Evolutionary conservation across 2,888 invertebrate genomes (phyloP).

Genomic region (Gymnoscelis rufifasciata): DNA sequence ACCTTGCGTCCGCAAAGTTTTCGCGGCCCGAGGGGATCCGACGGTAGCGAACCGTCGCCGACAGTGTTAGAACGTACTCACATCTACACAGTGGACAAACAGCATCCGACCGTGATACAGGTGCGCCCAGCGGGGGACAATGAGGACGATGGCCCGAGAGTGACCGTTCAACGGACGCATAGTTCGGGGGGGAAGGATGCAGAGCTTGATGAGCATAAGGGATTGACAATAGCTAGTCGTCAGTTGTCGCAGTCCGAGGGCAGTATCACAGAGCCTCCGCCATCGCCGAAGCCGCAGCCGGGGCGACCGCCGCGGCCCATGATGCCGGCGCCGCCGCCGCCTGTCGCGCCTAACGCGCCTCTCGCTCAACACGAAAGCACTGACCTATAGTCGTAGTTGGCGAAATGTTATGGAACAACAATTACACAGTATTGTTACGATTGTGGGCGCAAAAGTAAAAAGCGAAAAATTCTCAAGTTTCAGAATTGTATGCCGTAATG

Average conservation of each 20-base stretch:
- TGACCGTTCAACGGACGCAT: constrained; percentile 68
- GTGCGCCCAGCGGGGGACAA: constrained; percentile 54
- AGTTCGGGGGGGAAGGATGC: constrained; percentile 68
- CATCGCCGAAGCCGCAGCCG: constrained; percentile 52
- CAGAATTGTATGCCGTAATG: background rate
- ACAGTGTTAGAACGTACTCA: constrained; percentile 83
- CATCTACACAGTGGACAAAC: constrained; percentile 85
- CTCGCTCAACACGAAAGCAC: constrained; percentile 45
- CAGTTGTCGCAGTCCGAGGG: constrained; percentile 80
- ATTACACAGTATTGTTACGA: background rate
- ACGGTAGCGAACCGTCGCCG: constrained; percentile 46
- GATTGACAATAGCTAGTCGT: constrained; percentile 58
- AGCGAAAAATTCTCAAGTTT: no score
- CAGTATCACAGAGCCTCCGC: constrained; percentile 78
- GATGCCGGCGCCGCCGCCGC: constrained; percentile 52
- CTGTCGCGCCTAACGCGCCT: constrained; percentile 22
- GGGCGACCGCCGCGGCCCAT: constrained; percentile 56
- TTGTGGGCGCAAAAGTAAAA: no score
- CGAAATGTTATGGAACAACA: no score
- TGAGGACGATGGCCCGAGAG: constrained; percentile 47
- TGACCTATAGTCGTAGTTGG: constrained; percentile 26
- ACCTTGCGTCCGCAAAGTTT: constrained; percentile 81
- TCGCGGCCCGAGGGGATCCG: constrained; percentile 55
- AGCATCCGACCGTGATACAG: constrained; percentile 84
- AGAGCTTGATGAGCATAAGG: constrained; percentile 60